These are phyloP conservation scores for Glaucopsyche alexis DNA, from an alignment of 2,888 invertebrate genomes.

Conservation along the genomic window DNA sequence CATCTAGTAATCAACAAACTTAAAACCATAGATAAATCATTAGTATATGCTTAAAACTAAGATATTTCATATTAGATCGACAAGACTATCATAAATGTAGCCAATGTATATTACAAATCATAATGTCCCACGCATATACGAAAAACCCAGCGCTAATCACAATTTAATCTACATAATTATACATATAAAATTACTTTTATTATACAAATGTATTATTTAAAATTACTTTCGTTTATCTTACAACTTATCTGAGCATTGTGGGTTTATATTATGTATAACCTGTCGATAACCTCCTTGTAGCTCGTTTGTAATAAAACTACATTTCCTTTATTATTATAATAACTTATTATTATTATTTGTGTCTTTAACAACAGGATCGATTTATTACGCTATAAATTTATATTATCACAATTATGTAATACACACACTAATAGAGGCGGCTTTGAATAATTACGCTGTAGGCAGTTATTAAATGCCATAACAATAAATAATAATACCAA, in stretches of 20 bases:
- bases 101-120: not conserved
- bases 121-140: conserved; percentile 31
- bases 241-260: conserved; percentile 13
- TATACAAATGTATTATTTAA: conserved; percentile 22
- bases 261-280: not conserved
- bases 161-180: conserved; percentile 29
- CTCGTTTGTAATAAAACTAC: not conserved
- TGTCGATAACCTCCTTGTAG: conserved; percentile 25
- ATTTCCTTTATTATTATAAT: not conserved
- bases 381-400: not conserved
- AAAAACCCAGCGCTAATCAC: conserved; percentile 13
- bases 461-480: conserved; percentile 12
- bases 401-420: conserved; percentile 5
- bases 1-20: no score
- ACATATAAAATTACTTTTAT: conserved; percentile 29
- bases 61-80: no score
- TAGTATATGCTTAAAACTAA: no score
- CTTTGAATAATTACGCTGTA: conserved; percentile 2
- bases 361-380: not conserved
- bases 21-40: no score
- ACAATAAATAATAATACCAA: conserved; percentile 5
- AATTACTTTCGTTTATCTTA: conserved; percentile 15
- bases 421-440: not conserved
- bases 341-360: not conserved
- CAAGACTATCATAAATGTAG: no score